Base-by-base conservation (phyloP, 2,113 vertebrate genomes). In the Phaethornis superciliosus region DNA sequence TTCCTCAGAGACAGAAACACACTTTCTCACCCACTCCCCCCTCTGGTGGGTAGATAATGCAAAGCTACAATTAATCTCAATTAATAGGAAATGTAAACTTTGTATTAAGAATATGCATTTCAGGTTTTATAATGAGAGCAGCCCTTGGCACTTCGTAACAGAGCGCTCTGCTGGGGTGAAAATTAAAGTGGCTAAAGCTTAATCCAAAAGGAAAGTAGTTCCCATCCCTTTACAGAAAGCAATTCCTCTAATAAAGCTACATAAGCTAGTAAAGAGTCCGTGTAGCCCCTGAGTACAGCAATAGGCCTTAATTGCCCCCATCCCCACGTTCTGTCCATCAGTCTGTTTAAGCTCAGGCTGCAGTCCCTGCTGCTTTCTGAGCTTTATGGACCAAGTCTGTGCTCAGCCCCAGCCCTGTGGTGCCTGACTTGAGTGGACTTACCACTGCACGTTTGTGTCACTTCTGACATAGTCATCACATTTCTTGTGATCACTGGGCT, bases 41-140 rank as follows among this genome's bases (percentile, higher is more conserved):
- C 69, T 54, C 85, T 69, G 72, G 58, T 82, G 85, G 75, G 52
- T 37, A 89, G 75, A 47, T 91, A 85, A 9, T 89, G 84, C 75
- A 87, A 85, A 89, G 85, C 28, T 83, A 88, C 78, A 94, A 80
- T 95, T 91, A 95, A 89, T 55, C 87, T 95, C 74, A 89, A 69
- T 95, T 96, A 93, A 87, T 22, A 89, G 78, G 65, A 91, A 89
- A 68, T 51, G 65, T 83, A 93, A 94, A 88, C 6, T 89, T 81
- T n/a, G 62, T 55, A 81, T 32, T 51, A 65, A 85, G 46, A 89
- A 62, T 88, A 79, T 58, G 59, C 56, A 83, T 68, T 47, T 94
- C 63, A 93, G 93, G 82, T 93, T 78, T 44, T 91, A 70, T 67
- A 91, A 90, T 56, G 81, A 91, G 85, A 94, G 30, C 87, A 90